These are phyloP conservation scores for Platycercus adscitus DNA, from an alignment of 2,113 vertebrate species.

Conservation along the genomic window DNA sequence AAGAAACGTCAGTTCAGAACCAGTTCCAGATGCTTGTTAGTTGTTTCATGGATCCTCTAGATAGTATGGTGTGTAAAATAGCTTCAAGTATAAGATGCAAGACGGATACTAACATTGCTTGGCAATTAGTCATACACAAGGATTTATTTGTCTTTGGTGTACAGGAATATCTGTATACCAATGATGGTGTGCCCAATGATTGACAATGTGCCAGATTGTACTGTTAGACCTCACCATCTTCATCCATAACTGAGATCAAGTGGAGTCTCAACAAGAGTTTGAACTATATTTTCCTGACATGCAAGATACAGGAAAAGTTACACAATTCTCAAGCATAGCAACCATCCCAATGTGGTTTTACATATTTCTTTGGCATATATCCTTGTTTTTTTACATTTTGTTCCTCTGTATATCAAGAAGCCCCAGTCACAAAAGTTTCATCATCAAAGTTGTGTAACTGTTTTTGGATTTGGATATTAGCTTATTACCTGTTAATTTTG, in stretches of 20 bases:
- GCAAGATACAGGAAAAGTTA: neutral
- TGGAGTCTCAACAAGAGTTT: neutral
- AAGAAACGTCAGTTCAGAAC: neutral
- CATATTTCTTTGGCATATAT: neutral
- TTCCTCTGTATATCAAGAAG: neutral
- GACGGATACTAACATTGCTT: neutral
- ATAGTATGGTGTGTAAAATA: neutral
- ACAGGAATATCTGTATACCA: neutral
- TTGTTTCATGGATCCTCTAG: neutral
- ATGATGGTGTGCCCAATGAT: accelerated
- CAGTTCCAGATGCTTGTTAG: neutral
- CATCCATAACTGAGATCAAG: neutral
- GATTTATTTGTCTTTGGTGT: neutral
- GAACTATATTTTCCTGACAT: neutral
- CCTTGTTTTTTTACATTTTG: neutral
- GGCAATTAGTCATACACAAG: neutral
- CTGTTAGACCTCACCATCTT: neutral
- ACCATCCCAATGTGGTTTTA: neutral
- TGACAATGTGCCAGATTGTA: neutral
- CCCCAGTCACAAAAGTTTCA: neutral
- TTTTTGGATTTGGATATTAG: neutral
- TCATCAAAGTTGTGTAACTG: neutral
- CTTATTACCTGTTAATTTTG: neutral
- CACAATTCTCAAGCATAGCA: neutral
- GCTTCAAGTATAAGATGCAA: neutral